Percentiles rank a stretch among this genome's conserved stretches.
These are phyloP conservation scores for Chrysolina americana DNA, from an alignment of 2,888 invertebrate genomes.

Conservation along the genomic window DNA sequence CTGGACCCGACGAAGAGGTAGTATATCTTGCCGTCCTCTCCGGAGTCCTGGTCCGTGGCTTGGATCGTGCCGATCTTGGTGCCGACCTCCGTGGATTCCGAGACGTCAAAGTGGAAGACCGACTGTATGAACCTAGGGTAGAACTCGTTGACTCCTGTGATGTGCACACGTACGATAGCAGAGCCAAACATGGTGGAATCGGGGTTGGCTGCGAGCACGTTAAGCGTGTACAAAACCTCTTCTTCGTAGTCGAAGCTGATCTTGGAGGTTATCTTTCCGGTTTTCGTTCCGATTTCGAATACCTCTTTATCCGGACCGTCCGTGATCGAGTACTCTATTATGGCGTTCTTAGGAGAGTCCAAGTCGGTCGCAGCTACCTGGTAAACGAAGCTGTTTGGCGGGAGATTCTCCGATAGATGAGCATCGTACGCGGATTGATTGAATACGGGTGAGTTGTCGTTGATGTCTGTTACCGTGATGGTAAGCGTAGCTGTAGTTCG, in stretches of 20 bases:
- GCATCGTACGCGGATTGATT: conserved; percentile 84
- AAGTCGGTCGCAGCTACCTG: conserved; percentile 85
- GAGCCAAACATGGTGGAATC: conserved; percentile 85
- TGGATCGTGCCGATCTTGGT: conserved; percentile 88
- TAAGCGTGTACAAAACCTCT: conserved; percentile 80
- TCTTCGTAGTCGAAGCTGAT: conserved; percentile 91
- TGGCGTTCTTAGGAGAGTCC: conserved; percentile 90
- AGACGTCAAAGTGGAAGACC: conserved; percentile 93
- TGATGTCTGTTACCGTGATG: conserved; percentile 91
- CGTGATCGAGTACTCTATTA: conserved; percentile 86
- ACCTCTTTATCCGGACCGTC: conserved; percentile 79
- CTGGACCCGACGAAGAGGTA: conserved; percentile 95
- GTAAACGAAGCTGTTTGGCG: conserved; percentile 81
- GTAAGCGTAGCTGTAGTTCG: conserved; percentile 86
- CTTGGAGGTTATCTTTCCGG: conserved; percentile 83
- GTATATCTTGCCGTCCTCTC: conserved; percentile 89
- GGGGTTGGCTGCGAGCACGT: conserved; percentile 89
- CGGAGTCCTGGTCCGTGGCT: conserved; percentile 91
- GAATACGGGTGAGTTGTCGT: conserved; percentile 93
- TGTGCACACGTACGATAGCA: conserved; percentile 80
- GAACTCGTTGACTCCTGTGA: conserved; percentile 90
- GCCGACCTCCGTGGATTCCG: conserved; percentile 90
- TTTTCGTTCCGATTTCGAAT: conserved; percentile 83
- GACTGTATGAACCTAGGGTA: conserved; percentile 91
- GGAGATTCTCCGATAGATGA: conserved; percentile 87